These are phyloP conservation scores for Anoplius nigerrimus DNA, from an alignment of 2,888 invertebrate genomes.

Conservation along the genomic window DNA sequence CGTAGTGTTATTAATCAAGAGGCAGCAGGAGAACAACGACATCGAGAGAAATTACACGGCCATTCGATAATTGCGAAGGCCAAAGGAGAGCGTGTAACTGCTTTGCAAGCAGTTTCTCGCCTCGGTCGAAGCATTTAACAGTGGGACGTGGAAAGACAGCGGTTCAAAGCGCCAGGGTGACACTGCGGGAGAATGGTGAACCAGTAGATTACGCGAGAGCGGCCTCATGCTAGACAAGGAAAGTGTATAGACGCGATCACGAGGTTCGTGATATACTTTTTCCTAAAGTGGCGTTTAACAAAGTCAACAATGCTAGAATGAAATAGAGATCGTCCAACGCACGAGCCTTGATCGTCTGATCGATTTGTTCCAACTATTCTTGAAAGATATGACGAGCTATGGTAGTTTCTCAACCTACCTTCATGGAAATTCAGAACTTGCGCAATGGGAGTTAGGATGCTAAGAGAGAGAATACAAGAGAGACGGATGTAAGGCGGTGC, in stretches of 20 bases:
- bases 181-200: background rate
- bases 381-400: too few species aligned
- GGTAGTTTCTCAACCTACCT: background rate
- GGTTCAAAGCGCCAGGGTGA: background rate
- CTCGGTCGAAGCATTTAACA: background rate
- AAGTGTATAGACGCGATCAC: background rate
- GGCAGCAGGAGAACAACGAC: conserved; percentile 44
- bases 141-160: conserved; percentile 4
- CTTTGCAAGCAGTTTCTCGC: background rate
- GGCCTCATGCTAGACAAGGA: background rate
- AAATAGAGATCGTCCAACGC: background rate
- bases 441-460: conserved; percentile 12
- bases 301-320: background rate
- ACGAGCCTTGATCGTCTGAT: too few species aligned
- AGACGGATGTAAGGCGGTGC: conserved; percentile 24
- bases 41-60: conserved; percentile 15
- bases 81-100: too few species aligned
- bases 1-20: too few species aligned
- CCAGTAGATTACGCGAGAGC: background rate
- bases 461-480: conserved; percentile 28
- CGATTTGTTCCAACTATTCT: too few species aligned
- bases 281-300: background rate
- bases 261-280: background rate
- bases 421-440: background rate
- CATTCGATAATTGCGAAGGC: too few species aligned